A percentile compares a stretch with the other conserved stretches of the same genome.
Evolutionary conservation across 1,140 invertebrate species (phyloP).

Genomic region (Drosophila elegans): DNA sequence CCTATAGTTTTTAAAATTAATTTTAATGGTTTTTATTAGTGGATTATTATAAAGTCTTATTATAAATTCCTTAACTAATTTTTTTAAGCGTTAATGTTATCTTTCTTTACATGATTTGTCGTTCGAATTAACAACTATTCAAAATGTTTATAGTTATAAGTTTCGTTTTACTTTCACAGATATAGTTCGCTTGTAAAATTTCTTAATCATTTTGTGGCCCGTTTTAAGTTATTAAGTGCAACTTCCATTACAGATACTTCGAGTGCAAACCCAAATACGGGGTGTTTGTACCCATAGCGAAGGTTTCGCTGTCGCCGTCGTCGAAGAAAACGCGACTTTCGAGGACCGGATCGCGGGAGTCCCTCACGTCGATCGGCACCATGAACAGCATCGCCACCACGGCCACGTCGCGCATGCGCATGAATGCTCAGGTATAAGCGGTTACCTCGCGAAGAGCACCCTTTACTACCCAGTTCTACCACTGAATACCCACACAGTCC

Average conservation of each 20-base stretch:
- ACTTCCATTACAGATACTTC: constrained; percentile 92
- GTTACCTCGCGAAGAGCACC: constrained; percentile 2
- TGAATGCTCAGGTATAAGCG: constrained; percentile 84
- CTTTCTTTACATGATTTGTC: no score
- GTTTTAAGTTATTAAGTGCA: no score
- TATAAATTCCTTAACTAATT: no score
- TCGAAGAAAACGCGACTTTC: constrained; percentile 89
- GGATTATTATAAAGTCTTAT: no score
- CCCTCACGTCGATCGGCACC: constrained; percentile 91
- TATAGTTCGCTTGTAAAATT: no score
- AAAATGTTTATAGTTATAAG: no score
- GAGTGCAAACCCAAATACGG: constrained; percentile 95
- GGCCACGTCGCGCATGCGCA: constrained; percentile 83
- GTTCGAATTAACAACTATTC: no score
- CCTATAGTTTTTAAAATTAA: no score
- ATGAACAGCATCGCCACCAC: constrained; percentile 90
- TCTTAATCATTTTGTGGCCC: no score
- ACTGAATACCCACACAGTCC: constrained; percentile 14
- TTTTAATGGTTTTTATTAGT: no score
- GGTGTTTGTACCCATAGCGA: constrained; percentile 95
- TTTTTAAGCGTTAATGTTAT: no score
- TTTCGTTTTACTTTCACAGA: no score
- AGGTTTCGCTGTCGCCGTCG: constrained; percentile 93
- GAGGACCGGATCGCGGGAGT: constrained; percentile 93
- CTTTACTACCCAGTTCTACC: constrained; percentile 6